Evolutionary conservation across 2,888 invertebrate species (phyloP), one percentile per base, ranked within the genome.

Genomic region (Junonia oenone): DNA sequence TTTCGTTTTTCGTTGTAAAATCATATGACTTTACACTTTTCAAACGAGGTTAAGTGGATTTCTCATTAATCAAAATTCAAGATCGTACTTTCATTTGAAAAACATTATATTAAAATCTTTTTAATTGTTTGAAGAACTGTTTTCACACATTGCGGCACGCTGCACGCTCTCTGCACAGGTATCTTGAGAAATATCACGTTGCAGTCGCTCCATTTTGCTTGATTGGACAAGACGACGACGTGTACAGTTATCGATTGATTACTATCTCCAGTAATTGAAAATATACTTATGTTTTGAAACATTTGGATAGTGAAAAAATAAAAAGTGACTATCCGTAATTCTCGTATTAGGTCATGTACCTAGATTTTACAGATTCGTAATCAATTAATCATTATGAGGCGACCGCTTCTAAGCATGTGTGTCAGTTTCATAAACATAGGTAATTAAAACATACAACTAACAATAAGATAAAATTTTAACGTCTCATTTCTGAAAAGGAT

Each of bases 101-200:
- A 33, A 17, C 9, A 54, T 40, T 43, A 43, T 14, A 37, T 45
- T 49, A 35, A 19, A 35, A 50, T 27, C 13, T 14, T 47, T 54
- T 47, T 22, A 31, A 40, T 40, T 40, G 54, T 54, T 45, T 54
- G 26, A 45, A 43, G 45, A 33, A 45, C 37, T 38, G 56, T 51
- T 57, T 50, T 55, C 52, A 57, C 54, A 57, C 55, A 58, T 46
- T 56, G 33, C 51, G 47, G 49, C 22, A 19, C 22, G 31, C 52
- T 61, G 72, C 63, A 81, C 82, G 82, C 83, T 86, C 77, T 85
- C 83, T 82, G 71, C 67, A 65, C 81, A 80, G 66, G 71, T 62
- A 82, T 76, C 71, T 71, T 64, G 59, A 63, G 66, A 66, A 68
- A 70, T 68, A 67, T 66, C 59, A 37, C 51, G 55, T 63, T 59